phyloP scores from a whole-genome alignment of 1,140 invertebrate species.

The Macrobrachium nipponense region DNA sequence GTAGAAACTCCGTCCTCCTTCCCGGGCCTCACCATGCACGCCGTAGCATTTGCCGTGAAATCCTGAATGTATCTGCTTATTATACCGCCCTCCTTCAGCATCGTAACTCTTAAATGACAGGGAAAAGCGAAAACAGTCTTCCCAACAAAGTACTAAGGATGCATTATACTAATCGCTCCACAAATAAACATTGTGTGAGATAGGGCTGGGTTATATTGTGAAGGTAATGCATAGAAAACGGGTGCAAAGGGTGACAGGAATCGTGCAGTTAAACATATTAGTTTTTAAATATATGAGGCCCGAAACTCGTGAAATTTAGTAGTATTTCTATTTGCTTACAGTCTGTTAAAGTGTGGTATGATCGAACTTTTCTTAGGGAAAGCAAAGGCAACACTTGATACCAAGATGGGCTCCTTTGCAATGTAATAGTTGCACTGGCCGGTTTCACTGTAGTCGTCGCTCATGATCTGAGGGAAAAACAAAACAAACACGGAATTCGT shows the following conservation, averaged over 20 bases:
- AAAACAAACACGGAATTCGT: neutral
- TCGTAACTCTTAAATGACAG: neutral
- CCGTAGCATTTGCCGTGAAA: neutral
- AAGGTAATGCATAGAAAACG: too few relatives aligned
- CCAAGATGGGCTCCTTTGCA: constrained; percentile 1
- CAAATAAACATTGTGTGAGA: too few relatives aligned
- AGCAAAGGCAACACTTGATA: constrained; percentile 2
- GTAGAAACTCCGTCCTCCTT: neutral
- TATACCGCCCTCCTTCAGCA: too few relatives aligned
- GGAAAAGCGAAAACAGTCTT: too few relatives aligned
- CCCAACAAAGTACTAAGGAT: too few relatives aligned
- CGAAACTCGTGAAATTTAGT: neutral
- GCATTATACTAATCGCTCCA: too few relatives aligned
- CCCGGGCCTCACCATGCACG: constrained; percentile 1
- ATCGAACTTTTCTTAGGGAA: constrained; percentile 19
- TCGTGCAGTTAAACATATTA: too few relatives aligned
- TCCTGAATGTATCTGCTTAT: neutral
- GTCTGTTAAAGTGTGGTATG: constrained; percentile 6
- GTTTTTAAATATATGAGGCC: too few relatives aligned
- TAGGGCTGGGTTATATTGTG: too few relatives aligned
- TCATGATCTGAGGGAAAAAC: constrained; percentile 8
- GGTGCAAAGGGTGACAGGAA: too few relatives aligned
- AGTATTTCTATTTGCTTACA: neutral
- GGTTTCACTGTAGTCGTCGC: constrained; percentile 31
- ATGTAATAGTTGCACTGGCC: constrained; percentile 35